phyloP scores from a whole-genome alignment of 2,113 vertebrate genomes.

The Silurus asotus region DNA sequence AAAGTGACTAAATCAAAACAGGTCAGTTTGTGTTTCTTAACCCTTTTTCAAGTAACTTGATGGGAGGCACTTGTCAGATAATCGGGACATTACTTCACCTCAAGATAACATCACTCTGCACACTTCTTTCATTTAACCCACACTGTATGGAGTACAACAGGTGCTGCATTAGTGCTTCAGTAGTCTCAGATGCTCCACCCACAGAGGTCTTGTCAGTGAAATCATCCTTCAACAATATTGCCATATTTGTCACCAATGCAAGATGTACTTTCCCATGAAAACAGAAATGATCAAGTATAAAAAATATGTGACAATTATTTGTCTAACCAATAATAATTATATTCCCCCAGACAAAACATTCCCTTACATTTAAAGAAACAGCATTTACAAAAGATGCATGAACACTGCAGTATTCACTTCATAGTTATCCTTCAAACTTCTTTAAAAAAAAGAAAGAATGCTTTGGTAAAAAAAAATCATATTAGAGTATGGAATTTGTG shows the following conservation, averaged over 20 bases:
- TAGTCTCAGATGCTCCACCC: not conserved
- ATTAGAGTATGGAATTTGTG: conserved; percentile 6
- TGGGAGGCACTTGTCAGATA: conserved; percentile 46
- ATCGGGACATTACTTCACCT: not conserved
- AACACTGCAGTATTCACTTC: not conserved
- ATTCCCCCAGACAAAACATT: not conserved
- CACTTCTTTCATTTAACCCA: not conserved
- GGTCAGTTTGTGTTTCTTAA: conserved; percentile 30
- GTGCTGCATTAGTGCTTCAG: not conserved
- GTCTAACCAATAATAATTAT: not conserved
- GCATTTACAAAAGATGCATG: not conserved
- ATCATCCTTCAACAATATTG: not conserved
- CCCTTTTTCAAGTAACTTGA: conserved; percentile 42
- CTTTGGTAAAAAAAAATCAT: conserved; percentile 9
- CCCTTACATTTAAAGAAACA: not conserved
- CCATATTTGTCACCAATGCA: not conserved
- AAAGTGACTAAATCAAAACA: not conserved
- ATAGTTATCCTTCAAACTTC: not conserved
- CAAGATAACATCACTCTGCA: not conserved
- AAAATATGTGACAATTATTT: not conserved
- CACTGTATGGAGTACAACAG: not conserved
- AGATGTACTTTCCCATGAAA: not conserved
- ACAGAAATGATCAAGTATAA: not conserved
- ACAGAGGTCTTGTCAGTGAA: not conserved
- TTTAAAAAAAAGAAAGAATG: not conserved